Conservation (phyloP, 2,797 vertebrate species). For the Eleutherodactylus coqui region DNA sequence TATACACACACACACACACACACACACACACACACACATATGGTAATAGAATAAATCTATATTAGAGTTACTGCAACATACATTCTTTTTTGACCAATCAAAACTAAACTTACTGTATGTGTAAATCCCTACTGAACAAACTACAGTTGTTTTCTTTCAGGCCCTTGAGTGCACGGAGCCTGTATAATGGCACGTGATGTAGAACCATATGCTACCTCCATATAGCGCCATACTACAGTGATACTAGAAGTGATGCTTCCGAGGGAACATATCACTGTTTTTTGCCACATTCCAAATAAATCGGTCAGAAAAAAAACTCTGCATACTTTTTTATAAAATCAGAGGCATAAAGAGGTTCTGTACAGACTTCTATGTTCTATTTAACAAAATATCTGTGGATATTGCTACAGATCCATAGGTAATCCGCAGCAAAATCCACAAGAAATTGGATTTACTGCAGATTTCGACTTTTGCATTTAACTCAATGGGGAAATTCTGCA, state of each 20-base stretch:
- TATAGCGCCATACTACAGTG: background rate
- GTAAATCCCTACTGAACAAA: background rate
- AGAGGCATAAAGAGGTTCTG: too few relatives aligned
- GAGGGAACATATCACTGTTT: background rate
- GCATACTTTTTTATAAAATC: too few relatives aligned
- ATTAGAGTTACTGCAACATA: background rate
- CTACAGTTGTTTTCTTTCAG: background rate
- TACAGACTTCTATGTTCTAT: too few relatives aligned
- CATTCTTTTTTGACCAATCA: background rate
- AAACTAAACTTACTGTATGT: background rate
- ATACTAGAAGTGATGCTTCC: background rate
- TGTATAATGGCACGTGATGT: background rate
- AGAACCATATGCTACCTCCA: background rate
- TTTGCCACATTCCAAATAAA: background rate
- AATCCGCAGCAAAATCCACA: too few relatives aligned
- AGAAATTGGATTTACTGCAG: too few relatives aligned
- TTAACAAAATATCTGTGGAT: too few relatives aligned
- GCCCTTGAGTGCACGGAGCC: background rate
- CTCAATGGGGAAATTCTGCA: too few relatives aligned
- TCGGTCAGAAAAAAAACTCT: background rate
- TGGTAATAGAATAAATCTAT: background rate
- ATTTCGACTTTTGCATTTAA: too few relatives aligned
- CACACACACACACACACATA: too few relatives aligned
- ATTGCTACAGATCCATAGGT: too few relatives aligned
- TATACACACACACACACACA: too few relatives aligned